phyloP scores from a whole-genome alignment of 2,888 invertebrate species.

The Aporophyla nigra region DNA sequence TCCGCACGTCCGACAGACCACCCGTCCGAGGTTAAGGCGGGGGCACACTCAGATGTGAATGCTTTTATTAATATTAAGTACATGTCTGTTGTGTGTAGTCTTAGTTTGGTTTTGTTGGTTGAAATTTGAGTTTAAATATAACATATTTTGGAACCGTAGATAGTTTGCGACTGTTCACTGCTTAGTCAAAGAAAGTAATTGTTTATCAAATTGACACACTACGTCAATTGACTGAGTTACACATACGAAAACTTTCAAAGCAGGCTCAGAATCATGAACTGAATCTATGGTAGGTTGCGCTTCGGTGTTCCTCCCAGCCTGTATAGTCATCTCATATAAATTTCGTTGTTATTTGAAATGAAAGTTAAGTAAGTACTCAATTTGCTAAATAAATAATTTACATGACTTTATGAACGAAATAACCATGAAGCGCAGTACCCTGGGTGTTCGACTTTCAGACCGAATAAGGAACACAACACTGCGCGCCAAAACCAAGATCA shows the following conservation, averaged over 20 bases:
- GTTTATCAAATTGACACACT: background rate
- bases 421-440: no score
- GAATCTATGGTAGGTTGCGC: no score
- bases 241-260: no score
- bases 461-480: no score
- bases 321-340: background rate
- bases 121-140: slow-evolving; percentile 1
- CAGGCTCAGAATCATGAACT: no score
- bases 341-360: background rate
- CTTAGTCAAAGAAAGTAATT: background rate
- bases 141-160: background rate
- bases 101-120: background rate
- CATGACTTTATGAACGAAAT: background rate
- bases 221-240: background rate
- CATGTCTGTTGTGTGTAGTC: slow-evolving; percentile 9
- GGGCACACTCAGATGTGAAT: slow-evolving; percentile 43
- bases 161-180: background rate
- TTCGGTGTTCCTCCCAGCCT: background rate
- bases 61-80: slow-evolving; percentile 42
- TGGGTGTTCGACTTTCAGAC: no score
- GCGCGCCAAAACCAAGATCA: no score
- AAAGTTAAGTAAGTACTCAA: background rate
- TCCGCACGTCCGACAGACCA: slow-evolving; percentile 64
- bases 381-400: background rate
- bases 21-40: slow-evolving; percentile 39